Conservation (phyloP, 2,888 invertebrate genomes). For the Stenolophus ochropezus region DNA sequence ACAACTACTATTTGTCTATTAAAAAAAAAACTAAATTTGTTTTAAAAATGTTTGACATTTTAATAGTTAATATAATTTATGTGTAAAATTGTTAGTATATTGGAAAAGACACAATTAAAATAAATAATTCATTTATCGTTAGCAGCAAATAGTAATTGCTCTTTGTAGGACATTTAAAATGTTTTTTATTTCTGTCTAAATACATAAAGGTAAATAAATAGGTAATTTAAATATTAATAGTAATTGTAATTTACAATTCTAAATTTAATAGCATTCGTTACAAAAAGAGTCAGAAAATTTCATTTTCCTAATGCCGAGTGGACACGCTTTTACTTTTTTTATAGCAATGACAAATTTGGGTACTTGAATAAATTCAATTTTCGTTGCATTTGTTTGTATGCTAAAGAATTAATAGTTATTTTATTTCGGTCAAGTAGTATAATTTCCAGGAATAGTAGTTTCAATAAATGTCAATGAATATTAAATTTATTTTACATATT, state of each 20-base stretch:
- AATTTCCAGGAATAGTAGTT: too few relatives aligned
- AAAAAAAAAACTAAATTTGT: not conserved
- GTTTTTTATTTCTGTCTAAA: not conserved
- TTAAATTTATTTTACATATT: too few relatives aligned
- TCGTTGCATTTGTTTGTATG: too few relatives aligned
- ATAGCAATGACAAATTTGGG: too few relatives aligned
- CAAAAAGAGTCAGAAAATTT: not conserved
- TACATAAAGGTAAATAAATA: not conserved
- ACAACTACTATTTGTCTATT: not conserved
- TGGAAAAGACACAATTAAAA: conserved; percentile 4
- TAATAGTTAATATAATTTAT: not conserved
- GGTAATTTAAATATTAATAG: conserved; percentile 3
- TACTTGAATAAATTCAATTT: too few relatives aligned
- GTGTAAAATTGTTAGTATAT: not conserved
- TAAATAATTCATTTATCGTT: not conserved
- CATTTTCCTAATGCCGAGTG: not conserved
- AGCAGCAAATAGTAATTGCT: not conserved
- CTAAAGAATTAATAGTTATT: too few relatives aligned
- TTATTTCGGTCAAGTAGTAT: too few relatives aligned
- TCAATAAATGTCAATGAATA: too few relatives aligned
- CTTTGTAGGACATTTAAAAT: not conserved
- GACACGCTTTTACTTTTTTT: too few relatives aligned
- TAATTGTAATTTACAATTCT: not conserved
- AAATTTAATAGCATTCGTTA: not conserved
- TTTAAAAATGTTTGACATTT: not conserved